These are phyloP conservation scores for Heterochromis multidens DNA, from an alignment of 2,113 vertebrate genomes.

Conservation along the genomic window DNA sequence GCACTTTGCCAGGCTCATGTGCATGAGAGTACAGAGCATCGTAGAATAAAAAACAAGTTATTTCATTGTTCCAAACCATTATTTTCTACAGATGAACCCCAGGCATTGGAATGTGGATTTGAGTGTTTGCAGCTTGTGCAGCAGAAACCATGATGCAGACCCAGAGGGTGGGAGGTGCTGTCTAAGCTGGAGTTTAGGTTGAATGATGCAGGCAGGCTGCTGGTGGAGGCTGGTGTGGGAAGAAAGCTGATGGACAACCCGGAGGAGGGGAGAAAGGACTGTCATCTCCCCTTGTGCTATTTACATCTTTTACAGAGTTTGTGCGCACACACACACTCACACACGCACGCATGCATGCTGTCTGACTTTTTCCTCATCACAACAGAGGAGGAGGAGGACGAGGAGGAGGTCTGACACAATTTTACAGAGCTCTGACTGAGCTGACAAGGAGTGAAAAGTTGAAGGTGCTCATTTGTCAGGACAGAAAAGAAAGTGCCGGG, in stretches of 20 bases:
- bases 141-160: neutral
- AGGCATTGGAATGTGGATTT: neutral
- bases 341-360: neutral
- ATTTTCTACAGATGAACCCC: neutral
- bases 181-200: conserved; percentile 25
- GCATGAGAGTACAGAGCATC: neutral
- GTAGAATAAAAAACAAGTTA: neutral
- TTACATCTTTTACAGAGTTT: conserved; percentile 21
- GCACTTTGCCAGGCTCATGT: neutral
- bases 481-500: neutral
- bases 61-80: neutral
- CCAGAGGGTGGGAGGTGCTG: conserved; percentile 34
- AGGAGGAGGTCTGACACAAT: conserved; percentile 13
- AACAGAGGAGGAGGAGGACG: conserved; percentile 20
- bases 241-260: conserved; percentile 31
- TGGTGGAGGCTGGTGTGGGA: conserved; percentile 36
- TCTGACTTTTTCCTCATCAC: neutral
- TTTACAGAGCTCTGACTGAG: conserved; percentile 4
- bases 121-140: neutral
- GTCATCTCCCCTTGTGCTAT: conserved; percentile 34
- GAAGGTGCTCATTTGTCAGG: conserved; percentile 35
- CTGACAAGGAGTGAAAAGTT: conserved; percentile 20
- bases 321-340: conserved; percentile 1
- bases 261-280: conserved; percentile 32
- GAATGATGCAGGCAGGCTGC: conserved; percentile 21